Percentiles rank a stretch among this genome's conserved stretches.
phyloP scores from a whole-genome alignment of 2,888 invertebrate genomes.

The Oligia fasciuncula region DNA sequence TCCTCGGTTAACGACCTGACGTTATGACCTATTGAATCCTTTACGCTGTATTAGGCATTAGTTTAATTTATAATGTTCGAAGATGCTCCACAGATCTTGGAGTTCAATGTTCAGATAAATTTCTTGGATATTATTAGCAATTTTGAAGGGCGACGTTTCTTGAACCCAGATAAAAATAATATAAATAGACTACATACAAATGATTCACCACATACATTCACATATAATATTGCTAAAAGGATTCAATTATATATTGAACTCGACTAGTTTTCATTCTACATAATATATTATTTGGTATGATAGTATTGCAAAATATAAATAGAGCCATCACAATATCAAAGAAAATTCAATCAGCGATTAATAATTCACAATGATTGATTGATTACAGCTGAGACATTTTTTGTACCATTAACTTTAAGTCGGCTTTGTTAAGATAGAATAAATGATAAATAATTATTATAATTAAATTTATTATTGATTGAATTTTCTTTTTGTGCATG shows the following conservation, averaged over 20 bases:
- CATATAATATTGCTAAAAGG: neutral
- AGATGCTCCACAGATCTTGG: slow-evolving; percentile 31
- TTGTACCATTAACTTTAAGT: no score
- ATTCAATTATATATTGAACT: slow-evolving; percentile 11
- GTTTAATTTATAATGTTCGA: slow-evolving; percentile 30
- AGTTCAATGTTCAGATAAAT: slow-evolving; percentile 62
- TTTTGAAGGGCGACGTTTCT: slow-evolving; percentile 61
- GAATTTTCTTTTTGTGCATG: neutral
- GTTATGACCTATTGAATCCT: slow-evolving; percentile 26
- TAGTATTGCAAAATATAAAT: neutral
- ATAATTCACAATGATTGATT: neutral
- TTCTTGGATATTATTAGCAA: slow-evolving; percentile 60
- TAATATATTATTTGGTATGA: neutral
- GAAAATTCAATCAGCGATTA: neutral
- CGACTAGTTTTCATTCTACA: neutral
- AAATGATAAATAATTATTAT: no score
- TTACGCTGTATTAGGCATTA: slow-evolving; percentile 6
- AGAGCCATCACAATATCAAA: neutral
- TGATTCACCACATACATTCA: slow-evolving; percentile 15
- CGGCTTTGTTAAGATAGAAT: no score
- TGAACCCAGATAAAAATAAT: slow-evolving; percentile 54
- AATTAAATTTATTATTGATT: neutral
- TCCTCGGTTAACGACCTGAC: slow-evolving; percentile 18
- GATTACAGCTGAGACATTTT: no score
- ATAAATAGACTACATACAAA: slow-evolving; percentile 39